Percentiles rank a stretch among this genome's conserved stretches.
Evolutionary conservation across 1,140 invertebrate genomes (phyloP).

Genomic region (Drosophila sechellia): DNA sequence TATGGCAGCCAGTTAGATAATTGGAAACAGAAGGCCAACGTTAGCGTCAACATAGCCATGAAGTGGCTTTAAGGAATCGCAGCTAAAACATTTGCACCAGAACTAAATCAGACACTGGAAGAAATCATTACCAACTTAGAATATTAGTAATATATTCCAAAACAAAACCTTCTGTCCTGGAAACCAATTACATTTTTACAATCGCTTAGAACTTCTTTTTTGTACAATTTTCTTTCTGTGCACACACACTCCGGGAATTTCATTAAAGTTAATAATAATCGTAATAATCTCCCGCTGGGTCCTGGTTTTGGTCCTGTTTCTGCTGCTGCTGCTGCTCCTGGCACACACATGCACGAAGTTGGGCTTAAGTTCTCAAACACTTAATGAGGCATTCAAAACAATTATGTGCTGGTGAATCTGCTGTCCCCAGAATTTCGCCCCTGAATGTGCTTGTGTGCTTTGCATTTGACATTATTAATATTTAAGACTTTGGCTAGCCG

Average conservation of each 20-base stretch:
- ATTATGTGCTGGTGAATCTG: conserved; percentile 58
- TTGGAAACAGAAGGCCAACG: conserved; percentile 46
- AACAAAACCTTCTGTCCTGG: no score
- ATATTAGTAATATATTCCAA: no score
- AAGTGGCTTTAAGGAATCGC: conserved; percentile 68
- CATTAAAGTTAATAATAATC: conserved; percentile 71
- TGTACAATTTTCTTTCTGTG: conserved; percentile 4
- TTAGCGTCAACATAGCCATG: conserved; percentile 33
- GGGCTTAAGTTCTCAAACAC: conserved; percentile 73
- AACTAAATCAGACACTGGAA: neutral
- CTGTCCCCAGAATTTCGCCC: neutral
- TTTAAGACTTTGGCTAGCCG: conserved; percentile 52
- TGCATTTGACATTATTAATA: conserved; percentile 73
- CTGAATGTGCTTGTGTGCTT: conserved; percentile 14
- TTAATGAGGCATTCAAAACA: conserved; percentile 81
- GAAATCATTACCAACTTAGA: no score
- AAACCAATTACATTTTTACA: neutral
- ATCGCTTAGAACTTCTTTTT: no score
- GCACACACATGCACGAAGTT: conserved; percentile 31
- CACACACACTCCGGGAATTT: conserved; percentile 29
- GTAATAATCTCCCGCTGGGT: conserved; percentile 70
- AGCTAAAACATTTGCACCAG: conserved; percentile 9
- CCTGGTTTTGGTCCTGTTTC: conserved; percentile 25
- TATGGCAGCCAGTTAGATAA: conserved; percentile 48
- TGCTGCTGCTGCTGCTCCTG: conserved; percentile 1